A percentile compares a stretch with the other conserved stretches of the same genome.
Evolutionary conservation across 1,140 invertebrate species (phyloP).

Genomic region (Chrysomallon squamiferum): DNA sequence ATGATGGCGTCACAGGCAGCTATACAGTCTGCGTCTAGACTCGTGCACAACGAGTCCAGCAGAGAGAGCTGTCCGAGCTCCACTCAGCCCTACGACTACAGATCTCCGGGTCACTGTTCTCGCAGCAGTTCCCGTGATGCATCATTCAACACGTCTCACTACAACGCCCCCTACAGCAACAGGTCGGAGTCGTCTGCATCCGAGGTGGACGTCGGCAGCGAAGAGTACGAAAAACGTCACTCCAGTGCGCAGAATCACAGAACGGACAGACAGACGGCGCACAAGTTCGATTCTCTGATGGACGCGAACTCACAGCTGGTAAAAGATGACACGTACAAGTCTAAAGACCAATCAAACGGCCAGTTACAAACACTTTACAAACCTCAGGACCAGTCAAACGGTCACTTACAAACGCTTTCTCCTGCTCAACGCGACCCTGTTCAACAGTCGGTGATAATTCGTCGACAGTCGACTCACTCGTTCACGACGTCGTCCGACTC

Average conservation of each 20-base stretch:
- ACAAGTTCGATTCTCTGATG: constrained; percentile 28
- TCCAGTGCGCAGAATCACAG: constrained; percentile 1
- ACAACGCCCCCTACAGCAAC: constrained; percentile 49
- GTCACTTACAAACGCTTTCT: constrained; percentile 17
- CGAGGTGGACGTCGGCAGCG: constrained; percentile 54
- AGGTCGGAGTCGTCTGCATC: constrained; percentile 57
- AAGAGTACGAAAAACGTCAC: constrained; percentile 38
- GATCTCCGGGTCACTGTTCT: constrained; percentile 46
- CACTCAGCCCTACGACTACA: constrained; percentile 30
- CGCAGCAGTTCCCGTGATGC: constrained; percentile 50
- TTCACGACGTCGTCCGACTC: constrained; percentile 12
- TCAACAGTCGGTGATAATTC: constrained; percentile 55
- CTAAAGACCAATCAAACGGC: constrained; percentile 10
- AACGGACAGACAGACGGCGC: constrained; percentile 1
- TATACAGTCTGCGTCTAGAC: constrained; percentile 20
- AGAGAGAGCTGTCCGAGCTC: constrained; percentile 11
- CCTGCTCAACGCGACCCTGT: constrained; percentile 26
- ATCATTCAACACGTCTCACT: constrained; percentile 27
- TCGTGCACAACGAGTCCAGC: constrained; percentile 19
- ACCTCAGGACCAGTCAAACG: constrained; percentile 17
- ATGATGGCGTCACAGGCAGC: constrained; percentile 34
- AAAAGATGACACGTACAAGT: constrained; percentile 32
- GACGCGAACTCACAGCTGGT: constrained; percentile 18
- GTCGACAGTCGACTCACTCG: constrained; percentile 27
- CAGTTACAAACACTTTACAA: constrained; percentile 8